Evolutionary conservation across 2,113 vertebrate genomes (phyloP).

Genomic region (Columba livia): DNA sequence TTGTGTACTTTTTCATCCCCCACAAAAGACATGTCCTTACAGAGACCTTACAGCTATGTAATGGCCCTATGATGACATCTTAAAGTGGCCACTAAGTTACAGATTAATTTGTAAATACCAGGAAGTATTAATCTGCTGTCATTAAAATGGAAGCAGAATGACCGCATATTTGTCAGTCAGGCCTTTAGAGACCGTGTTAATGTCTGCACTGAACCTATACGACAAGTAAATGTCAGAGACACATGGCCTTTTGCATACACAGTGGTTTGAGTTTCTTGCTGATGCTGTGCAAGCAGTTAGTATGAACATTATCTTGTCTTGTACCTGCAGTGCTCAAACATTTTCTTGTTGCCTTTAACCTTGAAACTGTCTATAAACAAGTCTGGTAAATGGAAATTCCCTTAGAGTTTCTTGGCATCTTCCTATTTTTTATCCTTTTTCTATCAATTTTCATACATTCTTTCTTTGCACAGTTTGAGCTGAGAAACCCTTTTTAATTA

Average conservation of each 20-base stretch:
- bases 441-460: constrained; percentile 62
- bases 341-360: not conserved
- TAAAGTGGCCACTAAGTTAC: not conserved
- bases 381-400: constrained; percentile 37
- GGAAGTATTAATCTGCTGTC: not conserved
- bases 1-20: not conserved
- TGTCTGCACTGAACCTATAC: not conserved
- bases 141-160: not conserved
- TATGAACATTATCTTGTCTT: not conserved
- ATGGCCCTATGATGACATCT: not conserved
- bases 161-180: not conserved
- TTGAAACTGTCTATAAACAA: not conserved
- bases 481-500: constrained; percentile 41
- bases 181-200: not conserved
- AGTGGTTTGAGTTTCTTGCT: not conserved
- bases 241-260: not conserved
- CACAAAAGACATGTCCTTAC: not conserved
- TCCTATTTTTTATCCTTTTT: constrained; percentile 14
- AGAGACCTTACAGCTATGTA: not conserved
- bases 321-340: not conserved
- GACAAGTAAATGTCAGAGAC: not conserved
- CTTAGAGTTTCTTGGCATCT: constrained; percentile 47
- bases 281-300: not conserved
- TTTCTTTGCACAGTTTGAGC: constrained; percentile 33
- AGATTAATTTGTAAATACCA: not conserved